Percentiles rank a stretch among this genome's conserved stretches.
Evolutionary conservation across 2,113 vertebrate genomes (phyloP).

Genomic region (Vulpes ferrilata): DNA sequence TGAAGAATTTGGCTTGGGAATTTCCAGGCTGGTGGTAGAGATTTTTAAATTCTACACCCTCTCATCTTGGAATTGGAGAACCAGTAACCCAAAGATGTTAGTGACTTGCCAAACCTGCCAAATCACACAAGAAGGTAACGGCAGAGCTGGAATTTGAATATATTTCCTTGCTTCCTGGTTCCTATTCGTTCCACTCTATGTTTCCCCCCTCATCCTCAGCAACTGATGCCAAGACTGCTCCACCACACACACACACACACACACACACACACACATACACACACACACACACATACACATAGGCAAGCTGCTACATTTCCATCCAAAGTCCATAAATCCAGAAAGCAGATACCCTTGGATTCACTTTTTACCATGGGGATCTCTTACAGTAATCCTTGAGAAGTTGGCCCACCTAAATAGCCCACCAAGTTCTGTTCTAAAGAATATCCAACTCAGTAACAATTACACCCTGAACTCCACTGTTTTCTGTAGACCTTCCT

Average conservation of each 20-base stretch:
- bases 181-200: constrained; percentile 25
- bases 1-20: constrained; percentile 42
- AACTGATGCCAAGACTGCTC: background rate
- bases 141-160: constrained; percentile 56
- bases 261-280: background rate
- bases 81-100: background rate
- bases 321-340: background rate
- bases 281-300: background rate
- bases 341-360: background rate
- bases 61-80: constrained; percentile 48
- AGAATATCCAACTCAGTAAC: background rate
- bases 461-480: background rate
- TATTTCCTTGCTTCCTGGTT: constrained; percentile 51
- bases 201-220: background rate
- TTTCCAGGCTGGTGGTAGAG: constrained; percentile 22
- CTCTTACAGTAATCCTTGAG: background rate
- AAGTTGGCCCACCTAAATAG: background rate
- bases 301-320: background rate
- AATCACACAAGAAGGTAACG: constrained; percentile 62
- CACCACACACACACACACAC: background rate
- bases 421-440: constrained; percentile 1
- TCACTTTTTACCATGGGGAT: background rate
- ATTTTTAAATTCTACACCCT: constrained; percentile 46
- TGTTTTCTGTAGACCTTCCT: background rate
- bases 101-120: constrained; percentile 5